Conservation (phyloP, 2,113 vertebrate species). For the Stomatorhinus ivindoensis region DNA sequence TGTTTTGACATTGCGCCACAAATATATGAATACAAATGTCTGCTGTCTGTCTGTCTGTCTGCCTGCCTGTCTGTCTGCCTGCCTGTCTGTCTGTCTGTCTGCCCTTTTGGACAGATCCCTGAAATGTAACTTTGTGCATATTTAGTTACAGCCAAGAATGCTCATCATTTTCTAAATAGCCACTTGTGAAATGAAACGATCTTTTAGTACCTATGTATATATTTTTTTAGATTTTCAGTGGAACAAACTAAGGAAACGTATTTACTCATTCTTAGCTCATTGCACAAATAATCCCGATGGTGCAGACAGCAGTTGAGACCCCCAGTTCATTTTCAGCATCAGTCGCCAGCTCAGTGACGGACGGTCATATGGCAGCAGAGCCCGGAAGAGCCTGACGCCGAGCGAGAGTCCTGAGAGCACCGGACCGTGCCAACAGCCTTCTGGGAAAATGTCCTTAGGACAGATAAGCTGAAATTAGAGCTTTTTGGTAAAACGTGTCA, state of each 20-base stretch:
- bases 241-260: not conserved
- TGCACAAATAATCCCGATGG: not conserved
- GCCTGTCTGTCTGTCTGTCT: too few relatives aligned
- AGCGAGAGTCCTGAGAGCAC: not conserved
- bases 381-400: not conserved
- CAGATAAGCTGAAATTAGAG: not conserved
- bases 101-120: too few relatives aligned
- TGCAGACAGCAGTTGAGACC: not conserved
- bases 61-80: too few relatives aligned
- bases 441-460: not conserved
- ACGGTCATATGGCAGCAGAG: not conserved
- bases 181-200: conserved; percentile 10
- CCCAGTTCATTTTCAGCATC: not conserved
- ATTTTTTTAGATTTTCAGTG: not conserved
- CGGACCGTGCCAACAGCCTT: not conserved
- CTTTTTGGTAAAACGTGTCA: not conserved
- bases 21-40: too few relatives aligned
- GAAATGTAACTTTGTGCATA: not conserved
- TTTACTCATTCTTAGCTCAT: not conserved
- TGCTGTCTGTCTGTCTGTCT: too few relatives aligned
- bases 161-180: not conserved
- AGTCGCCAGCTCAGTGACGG: not conserved
- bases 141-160: not conserved
- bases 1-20: too few relatives aligned
- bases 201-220: not conserved